Evolutionary conservation across 2,888 invertebrate genomes (phyloP).

Genomic region (Imbricaverruca yamaguchii): DNA sequence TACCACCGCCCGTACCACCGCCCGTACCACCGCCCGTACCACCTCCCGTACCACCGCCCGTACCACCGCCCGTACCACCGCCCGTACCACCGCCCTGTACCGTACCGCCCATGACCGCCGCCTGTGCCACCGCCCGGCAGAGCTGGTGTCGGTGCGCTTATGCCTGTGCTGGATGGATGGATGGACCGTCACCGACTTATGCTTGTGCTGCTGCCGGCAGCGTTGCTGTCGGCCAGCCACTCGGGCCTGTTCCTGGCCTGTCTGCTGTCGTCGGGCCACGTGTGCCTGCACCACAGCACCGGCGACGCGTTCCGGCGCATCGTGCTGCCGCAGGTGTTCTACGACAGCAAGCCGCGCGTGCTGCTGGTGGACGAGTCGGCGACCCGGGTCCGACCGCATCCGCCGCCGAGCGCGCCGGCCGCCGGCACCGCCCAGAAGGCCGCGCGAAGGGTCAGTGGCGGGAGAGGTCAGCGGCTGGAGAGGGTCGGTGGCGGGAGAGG

Average conservation of each 20-base stretch:
- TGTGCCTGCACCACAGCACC: conserved; percentile 16
- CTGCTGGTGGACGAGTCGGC: conserved; percentile 7
- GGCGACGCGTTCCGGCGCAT: neutral
- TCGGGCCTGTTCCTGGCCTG: conserved; percentile 19
- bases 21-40: too few relatives aligned
- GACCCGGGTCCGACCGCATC: neutral
- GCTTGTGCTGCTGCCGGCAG: neutral
- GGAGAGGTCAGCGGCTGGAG: too few relatives aligned
- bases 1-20: too few relatives aligned
- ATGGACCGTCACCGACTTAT: too few relatives aligned
- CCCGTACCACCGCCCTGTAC: too few relatives aligned
- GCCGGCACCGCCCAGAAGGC: neutral
- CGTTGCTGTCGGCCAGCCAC: neutral
- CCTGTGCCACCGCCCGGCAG: too few relatives aligned
- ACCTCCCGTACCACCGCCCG: too few relatives aligned
- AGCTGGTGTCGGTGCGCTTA: too few relatives aligned
- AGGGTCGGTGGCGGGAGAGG: too few relatives aligned
- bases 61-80: too few relatives aligned
- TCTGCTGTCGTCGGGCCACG: neutral
- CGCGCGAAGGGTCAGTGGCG: neutral
- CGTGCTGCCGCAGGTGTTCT: conserved; percentile 11
- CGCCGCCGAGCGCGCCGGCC: neutral
- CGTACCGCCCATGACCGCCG: too few relatives aligned
- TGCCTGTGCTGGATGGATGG: too few relatives aligned
- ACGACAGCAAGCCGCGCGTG: conserved; percentile 8